phyloP scores from a whole-genome alignment of 1,140 invertebrate genomes.

The Artemia franciscana region DNA sequence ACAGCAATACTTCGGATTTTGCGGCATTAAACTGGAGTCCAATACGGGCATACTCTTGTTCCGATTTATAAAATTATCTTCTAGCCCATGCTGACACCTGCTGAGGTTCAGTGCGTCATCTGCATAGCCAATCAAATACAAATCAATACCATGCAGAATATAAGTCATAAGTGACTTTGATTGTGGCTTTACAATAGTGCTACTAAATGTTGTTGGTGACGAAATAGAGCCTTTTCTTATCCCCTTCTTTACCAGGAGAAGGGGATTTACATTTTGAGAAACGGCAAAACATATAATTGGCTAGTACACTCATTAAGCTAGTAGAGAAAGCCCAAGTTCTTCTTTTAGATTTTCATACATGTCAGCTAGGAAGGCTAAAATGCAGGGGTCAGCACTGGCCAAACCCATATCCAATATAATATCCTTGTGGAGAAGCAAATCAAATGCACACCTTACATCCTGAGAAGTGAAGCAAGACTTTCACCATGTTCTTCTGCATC shows the following conservation, averaged over 20 bases:
- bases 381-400: neutral
- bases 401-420: neutral
- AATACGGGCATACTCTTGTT: too few species aligned
- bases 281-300: neutral
- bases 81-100: too few species aligned
- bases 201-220: neutral
- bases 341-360: neutral
- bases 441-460: neutral
- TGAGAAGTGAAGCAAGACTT: neutral
- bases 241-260: neutral
- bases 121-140: too few species aligned
- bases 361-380: neutral
- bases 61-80: too few species aligned
- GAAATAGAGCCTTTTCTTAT: neutral
- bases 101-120: too few species aligned
- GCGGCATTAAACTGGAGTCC: too few species aligned
- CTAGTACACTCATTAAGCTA: neutral
- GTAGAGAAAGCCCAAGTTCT: neutral
- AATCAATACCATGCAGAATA: too few species aligned
- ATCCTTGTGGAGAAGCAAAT: neutral
- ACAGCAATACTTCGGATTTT: too few species aligned
- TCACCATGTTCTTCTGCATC: neutral
- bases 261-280: neutral
- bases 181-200: neutral
- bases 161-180: too few species aligned